A percentile compares a stretch with the other conserved stretches of the same genome.
Conservation (phyloP, 2,113 vertebrate genomes). For the Nothobranchius kuhntae region DNA sequence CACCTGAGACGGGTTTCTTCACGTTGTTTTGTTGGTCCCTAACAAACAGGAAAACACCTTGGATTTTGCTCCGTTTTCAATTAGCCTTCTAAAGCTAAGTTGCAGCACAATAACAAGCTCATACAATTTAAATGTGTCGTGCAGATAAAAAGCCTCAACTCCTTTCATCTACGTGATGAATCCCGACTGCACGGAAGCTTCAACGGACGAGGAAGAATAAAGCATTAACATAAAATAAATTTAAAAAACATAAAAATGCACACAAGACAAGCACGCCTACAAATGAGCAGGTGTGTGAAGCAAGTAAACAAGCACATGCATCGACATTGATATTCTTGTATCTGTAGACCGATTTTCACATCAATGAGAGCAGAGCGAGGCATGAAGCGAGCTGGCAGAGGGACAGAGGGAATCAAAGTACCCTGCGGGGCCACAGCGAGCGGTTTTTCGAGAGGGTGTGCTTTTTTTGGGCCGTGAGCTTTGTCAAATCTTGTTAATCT, state of each 20-base stretch:
- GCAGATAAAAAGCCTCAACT: constrained; percentile 44
- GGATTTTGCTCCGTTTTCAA: constrained; percentile 53
- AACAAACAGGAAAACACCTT: constrained; percentile 24
- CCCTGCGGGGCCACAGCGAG: constrained; percentile 44
- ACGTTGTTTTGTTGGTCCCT: constrained; percentile 3
- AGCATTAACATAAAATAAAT: constrained; percentile 36
- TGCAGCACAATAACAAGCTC: constrained; percentile 57
- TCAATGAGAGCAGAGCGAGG: constrained; percentile 65
- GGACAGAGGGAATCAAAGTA: constrained; percentile 63
- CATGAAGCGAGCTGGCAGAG: constrained; percentile 67
- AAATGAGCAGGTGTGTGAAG: constrained; percentile 63
- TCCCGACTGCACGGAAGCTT: constrained; percentile 43
- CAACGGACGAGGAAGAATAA: constrained; percentile 41
- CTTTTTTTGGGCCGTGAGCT: constrained; percentile 57
- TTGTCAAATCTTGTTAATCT: constrained; percentile 65
- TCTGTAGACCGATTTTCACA: constrained; percentile 60
- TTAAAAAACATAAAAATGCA: not conserved
- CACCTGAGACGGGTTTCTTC: constrained; percentile 3
- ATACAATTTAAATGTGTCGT: constrained; percentile 70
- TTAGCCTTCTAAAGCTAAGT: constrained; percentile 59
- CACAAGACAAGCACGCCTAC: constrained; percentile 16
- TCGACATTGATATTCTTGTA: constrained; percentile 56
- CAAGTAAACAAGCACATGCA: constrained; percentile 15
- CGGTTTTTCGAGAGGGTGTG: constrained; percentile 21
- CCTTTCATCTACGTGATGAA: constrained; percentile 65